Evolutionary conservation across 92 coral and sea anemone species (phyloP).

Genomic region (Parazoanthus darwini): DNA sequence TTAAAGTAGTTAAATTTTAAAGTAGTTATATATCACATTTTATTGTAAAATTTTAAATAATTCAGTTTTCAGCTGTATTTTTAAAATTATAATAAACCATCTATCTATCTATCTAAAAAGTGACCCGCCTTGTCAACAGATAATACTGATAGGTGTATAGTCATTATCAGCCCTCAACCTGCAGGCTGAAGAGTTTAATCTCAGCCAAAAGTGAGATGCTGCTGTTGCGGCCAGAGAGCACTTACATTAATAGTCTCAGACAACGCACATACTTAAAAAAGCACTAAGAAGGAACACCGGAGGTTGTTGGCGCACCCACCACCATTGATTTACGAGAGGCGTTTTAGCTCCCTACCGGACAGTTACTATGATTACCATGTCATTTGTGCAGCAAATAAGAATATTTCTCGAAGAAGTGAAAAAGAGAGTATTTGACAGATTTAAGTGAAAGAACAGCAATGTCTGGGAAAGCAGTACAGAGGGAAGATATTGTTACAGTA

Average conservation of each 20-base stretch:
- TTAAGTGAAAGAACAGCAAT: background rate
- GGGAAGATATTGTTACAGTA: background rate
- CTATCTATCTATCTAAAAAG: no score
- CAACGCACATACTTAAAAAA: conserved; percentile 10
- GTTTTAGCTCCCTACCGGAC: conserved; percentile 57
- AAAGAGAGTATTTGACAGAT: background rate
- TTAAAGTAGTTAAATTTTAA: no score
- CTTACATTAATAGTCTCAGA: conserved; percentile 30
- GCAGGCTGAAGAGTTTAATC: no score
- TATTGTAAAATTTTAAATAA: no score
- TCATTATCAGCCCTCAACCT: no score
- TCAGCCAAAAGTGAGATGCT: no score
- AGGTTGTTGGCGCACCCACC: conserved; percentile 18
- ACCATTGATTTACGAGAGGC: conserved; percentile 60
- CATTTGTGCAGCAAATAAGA: conserved; percentile 6
- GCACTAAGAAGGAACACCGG: background rate
- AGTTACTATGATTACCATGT: background rate
- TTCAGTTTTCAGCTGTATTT: no score
- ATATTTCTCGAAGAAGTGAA: conserved; percentile 12
- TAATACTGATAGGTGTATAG: no score
- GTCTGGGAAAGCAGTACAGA: background rate
- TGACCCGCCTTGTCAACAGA: no score
- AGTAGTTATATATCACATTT: no score
- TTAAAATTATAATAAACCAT: no score
- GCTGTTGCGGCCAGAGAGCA: background rate